Evolutionary conservation across 2,888 invertebrate species (phyloP).

Genomic region (Cerastoderma edule): DNA sequence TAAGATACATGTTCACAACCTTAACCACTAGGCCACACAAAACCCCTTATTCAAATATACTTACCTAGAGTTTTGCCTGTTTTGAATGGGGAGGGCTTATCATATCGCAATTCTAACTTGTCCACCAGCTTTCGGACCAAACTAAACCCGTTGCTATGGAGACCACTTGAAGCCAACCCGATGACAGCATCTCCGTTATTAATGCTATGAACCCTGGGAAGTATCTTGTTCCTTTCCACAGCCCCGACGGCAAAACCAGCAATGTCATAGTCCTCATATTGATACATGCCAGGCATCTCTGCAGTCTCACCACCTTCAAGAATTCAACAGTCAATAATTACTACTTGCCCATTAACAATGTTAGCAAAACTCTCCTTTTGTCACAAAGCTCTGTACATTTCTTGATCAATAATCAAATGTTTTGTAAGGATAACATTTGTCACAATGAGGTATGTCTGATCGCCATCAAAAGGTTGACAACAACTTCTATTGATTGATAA

Average conservation of each 20-base stretch:
- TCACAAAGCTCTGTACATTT: no score
- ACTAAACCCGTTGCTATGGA: conserved; percentile 98
- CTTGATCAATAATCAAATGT: no score
- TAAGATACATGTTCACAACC: no score
- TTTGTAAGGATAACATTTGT: no score
- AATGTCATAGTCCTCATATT: conserved; percentile 94
- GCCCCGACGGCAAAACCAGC: conserved; percentile 98
- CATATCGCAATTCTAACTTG: conserved; percentile 87
- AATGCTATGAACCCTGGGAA: conserved; percentile 89
- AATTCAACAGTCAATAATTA: conserved; percentile 9
- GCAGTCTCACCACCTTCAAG: conserved; percentile 95
- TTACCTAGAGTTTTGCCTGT: conserved; percentile 89
- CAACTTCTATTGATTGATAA: no score
- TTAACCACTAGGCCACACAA: no score
- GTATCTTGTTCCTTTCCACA: conserved; percentile 90
- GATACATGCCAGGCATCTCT: conserved; percentile 92
- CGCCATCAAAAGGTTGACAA: no score
- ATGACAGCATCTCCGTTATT: conserved; percentile 91
- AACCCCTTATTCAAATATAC: no score
- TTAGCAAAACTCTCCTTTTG: no score
- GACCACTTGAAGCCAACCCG: conserved; percentile 94
- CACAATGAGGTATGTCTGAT: no score
- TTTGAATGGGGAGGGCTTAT: conserved; percentile 88
- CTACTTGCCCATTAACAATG: no score
- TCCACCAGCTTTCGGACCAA: conserved; percentile 92